phyloP scores from a whole-genome alignment of 2,113 vertebrate genomes.

The Nothobranchius kuhntae region DNA sequence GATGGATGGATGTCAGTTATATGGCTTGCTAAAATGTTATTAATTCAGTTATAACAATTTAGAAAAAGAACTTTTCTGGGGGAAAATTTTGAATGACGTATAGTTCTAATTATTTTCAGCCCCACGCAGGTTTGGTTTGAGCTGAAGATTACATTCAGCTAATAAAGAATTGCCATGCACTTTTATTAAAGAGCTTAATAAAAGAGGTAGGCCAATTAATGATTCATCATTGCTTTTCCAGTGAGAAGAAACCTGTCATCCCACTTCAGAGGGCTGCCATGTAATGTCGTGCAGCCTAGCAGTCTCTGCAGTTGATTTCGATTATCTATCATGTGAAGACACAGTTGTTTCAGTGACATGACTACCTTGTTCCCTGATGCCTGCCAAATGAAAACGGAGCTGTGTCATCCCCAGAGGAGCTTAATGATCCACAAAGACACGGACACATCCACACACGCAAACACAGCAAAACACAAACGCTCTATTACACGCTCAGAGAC shows the following conservation, averaged over 20 bases:
- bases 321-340: slow-evolving; percentile 65
- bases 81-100: background rate
- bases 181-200: slow-evolving; percentile 23
- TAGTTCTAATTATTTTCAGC: background rate
- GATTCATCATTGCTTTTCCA: slow-evolving; percentile 36
- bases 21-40: too few species aligned
- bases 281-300: slow-evolving; percentile 48
- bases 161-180: background rate
- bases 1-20: too few species aligned
- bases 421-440: slow-evolving; percentile 67
- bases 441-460: slow-evolving; percentile 19
- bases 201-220: slow-evolving; percentile 54
- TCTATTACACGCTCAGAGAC: slow-evolving; percentile 39
- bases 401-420: slow-evolving; percentile 62
- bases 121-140: background rate
- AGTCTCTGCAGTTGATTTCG: slow-evolving; percentile 41
- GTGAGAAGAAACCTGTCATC: slow-evolving; percentile 48
- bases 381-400: slow-evolving; percentile 68
- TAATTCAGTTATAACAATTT: too few species aligned
- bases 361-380: slow-evolving; percentile 51
- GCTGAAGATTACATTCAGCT: background rate
- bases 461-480: slow-evolving; percentile 30
- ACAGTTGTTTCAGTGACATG: slow-evolving; percentile 64
- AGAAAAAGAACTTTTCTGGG: background rate
- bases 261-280: slow-evolving; percentile 46